Base-by-base conservation (phyloP, 2,888 invertebrate species). In the Petrolisthes cinctipes region DNA sequence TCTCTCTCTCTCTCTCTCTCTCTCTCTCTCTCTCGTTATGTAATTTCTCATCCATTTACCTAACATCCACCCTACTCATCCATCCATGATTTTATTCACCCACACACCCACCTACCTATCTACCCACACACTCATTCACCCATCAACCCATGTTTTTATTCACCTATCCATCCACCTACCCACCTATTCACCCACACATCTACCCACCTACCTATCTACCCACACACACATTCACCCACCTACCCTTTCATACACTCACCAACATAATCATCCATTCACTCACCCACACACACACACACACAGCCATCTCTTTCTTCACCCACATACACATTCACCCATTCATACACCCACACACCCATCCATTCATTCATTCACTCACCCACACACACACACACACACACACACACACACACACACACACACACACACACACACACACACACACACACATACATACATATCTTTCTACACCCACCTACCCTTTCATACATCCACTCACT, bases 1-100 rank as follows among this genome's bases (percentile, higher is more conserved):
- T 79, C 79, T 79, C 75, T 75, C 75, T 75, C 20, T 75, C 75
- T 75, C 75, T 75, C 75, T 75, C 75, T 75, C 4, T 75, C 75
- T 75, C 75, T 75, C 75, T 75, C 75, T 75, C 75, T 75, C 75
- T 75, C 75, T 75, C 61, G 11, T 61, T 11, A 11, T 11, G 17
- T 17, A 61, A 11, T 61, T 17, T 61, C 9, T 61, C 61, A 6
- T 75, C 75, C 37, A 7, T 75, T 23, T 11, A 6, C n/a, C 75
- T 75, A 7, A 7, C 75, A 20, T n/a, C 37, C 75, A 11, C 14
- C 61, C 61, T 61, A 14, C 61, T 9, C 61, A 14, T 14, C 61
- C 6, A 9, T 14, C 61, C 6, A 9, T 61, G 7, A 61, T 61
- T 14, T 14, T 61, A 61, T 61, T 61, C 61, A 61, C 14, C 14